These are phyloP conservation scores for Cyprinella venusta DNA, from an alignment of 2,797 vertebrate species.

Conservation along the genomic window DNA sequence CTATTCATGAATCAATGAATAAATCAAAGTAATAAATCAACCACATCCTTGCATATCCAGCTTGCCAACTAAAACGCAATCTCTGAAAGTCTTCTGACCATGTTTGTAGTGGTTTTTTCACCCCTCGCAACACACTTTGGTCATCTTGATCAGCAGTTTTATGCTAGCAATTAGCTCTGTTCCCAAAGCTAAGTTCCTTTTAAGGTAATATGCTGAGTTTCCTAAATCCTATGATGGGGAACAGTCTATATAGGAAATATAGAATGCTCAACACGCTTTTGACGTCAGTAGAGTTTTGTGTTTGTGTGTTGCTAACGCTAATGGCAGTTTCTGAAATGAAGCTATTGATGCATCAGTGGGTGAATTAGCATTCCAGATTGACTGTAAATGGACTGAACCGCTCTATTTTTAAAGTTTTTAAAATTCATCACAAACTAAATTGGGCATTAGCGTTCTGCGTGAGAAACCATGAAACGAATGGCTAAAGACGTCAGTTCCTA, in stretches of 20 bases:
- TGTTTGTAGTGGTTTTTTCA: background rate
- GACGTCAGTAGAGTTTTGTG: background rate
- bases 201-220: background rate
- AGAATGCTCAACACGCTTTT: background rate
- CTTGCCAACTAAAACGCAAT: background rate
- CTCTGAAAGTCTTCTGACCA: background rate
- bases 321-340: background rate
- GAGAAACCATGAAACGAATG: background rate
- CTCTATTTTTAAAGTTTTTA: conserved; percentile 14
- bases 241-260: background rate
- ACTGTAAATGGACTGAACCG: background rate
- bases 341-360: background rate
- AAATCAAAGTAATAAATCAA: background rate
- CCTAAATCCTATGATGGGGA: background rate
- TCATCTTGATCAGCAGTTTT: background rate
- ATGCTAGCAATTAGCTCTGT: background rate
- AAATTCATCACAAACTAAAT: background rate
- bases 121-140: background rate
- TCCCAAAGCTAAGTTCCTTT: background rate
- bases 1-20: background rate
- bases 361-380: background rate
- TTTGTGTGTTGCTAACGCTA: background rate
- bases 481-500: background rate
- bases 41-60: background rate
- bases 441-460: background rate